These are phyloP conservation scores for Melipona quadrifasciata DNA, from an alignment of 1,140 invertebrate genomes.

Conservation along the genomic window DNA sequence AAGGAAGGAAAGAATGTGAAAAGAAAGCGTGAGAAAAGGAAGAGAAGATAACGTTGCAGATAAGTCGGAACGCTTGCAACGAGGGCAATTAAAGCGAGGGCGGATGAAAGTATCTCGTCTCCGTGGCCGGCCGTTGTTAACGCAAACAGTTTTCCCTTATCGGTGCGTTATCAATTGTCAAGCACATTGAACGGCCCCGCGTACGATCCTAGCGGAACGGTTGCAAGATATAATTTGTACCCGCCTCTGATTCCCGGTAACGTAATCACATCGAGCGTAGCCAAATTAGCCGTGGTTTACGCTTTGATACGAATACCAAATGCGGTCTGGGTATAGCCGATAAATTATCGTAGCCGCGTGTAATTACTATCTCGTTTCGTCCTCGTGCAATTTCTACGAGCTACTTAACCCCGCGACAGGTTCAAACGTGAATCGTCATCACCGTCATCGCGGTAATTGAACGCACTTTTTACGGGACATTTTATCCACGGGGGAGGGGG, in stretches of 20 bases:
- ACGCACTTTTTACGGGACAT: too few species aligned
- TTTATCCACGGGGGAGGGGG: background rate
- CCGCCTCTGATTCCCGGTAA: conserved; percentile 48
- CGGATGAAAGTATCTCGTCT: background rate
- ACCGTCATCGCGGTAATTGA: background rate
- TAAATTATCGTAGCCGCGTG: conserved; percentile 53
- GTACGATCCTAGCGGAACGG: conserved; percentile 16
- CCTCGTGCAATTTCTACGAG: conserved; percentile 6
- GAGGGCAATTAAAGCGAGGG: background rate
- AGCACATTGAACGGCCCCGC: background rate
- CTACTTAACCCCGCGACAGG: background rate
- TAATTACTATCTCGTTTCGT: conserved; percentile 54
- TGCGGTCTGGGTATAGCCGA: conserved; percentile 31
- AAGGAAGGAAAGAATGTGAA: too few species aligned
- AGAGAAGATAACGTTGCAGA: background rate
- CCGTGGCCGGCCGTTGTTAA: background rate
- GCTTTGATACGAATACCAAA: conserved; percentile 59
- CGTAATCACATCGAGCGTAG: conserved; percentile 51
- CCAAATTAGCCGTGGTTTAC: conserved; percentile 64
- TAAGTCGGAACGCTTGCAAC: background rate
- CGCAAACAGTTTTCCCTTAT: conserved; percentile 3
- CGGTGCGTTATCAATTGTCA: conserved; percentile 22
- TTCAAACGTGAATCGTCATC: background rate
- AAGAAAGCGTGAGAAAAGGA: too few species aligned
- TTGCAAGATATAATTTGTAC: conserved; percentile 57